Conservation (phyloP, 2,888 invertebrate genomes). For the Hymenopus coronatus region DNA sequence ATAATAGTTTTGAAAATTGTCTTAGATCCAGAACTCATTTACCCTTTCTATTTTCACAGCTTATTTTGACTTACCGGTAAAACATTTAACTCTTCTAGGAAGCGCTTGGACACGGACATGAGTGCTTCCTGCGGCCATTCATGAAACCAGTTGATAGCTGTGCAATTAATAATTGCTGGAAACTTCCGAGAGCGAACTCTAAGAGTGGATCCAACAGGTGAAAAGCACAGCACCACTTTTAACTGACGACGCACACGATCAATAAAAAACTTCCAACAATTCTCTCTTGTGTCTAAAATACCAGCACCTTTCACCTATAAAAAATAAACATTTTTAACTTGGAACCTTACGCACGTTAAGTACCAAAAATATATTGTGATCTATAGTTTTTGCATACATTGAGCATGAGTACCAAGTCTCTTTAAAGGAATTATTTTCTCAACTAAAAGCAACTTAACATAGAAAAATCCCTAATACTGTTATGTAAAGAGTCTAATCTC, state of each 20-base stretch:
- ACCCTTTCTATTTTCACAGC: no score
- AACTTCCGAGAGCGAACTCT: conserved; percentile 91
- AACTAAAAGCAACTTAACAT: no score
- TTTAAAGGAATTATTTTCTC: neutral
- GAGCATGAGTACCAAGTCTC: neutral
- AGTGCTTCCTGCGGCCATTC: conserved; percentile 98
- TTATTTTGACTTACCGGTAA: conserved; percentile 61
- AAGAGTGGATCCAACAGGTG: conserved; percentile 92
- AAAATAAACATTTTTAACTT: neutral
- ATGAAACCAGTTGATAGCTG: conserved; percentile 97
- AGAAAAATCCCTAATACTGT: no score
- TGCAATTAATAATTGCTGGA: conserved; percentile 92
- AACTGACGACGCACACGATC: conserved; percentile 87
- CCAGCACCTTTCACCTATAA: conserved; percentile 77
- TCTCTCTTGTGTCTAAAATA: conserved; percentile 86
- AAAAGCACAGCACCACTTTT: conserved; percentile 94
- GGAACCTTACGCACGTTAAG: neutral
- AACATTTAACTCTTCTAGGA: conserved; percentile 75
- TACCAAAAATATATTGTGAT: no score
- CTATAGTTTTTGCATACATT: no score
- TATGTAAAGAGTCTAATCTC: no score
- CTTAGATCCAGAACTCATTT: no score
- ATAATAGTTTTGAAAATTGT: no score
- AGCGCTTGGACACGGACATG: conserved; percentile 87
- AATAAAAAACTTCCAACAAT: conserved; percentile 97